These are phyloP conservation scores for Thunnus thynnus DNA, from an alignment of 2,113 vertebrate species.

Conservation along the genomic window DNA sequence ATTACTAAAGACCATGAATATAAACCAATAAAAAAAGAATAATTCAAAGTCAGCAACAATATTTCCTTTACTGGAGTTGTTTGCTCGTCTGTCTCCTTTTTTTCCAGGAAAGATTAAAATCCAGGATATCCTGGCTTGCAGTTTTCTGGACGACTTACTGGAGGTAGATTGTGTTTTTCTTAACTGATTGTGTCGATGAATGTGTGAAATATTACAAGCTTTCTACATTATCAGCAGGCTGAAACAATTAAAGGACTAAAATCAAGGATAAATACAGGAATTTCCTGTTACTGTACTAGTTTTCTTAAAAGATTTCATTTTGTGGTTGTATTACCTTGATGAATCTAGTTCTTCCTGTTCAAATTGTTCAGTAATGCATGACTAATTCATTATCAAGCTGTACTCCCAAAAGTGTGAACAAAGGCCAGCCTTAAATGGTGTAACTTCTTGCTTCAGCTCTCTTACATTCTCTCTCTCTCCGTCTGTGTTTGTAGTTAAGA, in stretches of 20 bases:
- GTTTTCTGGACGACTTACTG: slow-evolving; percentile 96
- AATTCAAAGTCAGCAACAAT: neutral
- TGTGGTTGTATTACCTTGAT: neutral
- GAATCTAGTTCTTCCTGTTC: neutral
- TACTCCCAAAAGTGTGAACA: too few species aligned
- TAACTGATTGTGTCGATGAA: neutral
- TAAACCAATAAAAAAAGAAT: too few species aligned
- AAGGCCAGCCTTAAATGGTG: too few species aligned
- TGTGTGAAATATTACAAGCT: neutral
- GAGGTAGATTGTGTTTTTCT: slow-evolving; percentile 86
- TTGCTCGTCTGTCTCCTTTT: neutral
- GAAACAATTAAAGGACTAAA: neutral
- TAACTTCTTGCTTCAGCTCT: neutral
- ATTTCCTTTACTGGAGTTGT: neutral
- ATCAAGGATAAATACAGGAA: neutral
- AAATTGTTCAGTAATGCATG: neutral
- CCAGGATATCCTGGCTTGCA: slow-evolving; percentile 98
- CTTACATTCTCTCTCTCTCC: neutral
- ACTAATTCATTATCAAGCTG: neutral
- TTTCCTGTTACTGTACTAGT: neutral
- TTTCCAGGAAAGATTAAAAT: slow-evolving; percentile 97
- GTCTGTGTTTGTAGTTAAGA: slow-evolving; percentile 86
- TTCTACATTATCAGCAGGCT: neutral
- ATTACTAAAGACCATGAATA: too few species aligned
- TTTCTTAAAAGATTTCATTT: neutral